Conservation (phyloP, 2,113 vertebrate genomes). For the Myrmecobius fasciatus region DNA sequence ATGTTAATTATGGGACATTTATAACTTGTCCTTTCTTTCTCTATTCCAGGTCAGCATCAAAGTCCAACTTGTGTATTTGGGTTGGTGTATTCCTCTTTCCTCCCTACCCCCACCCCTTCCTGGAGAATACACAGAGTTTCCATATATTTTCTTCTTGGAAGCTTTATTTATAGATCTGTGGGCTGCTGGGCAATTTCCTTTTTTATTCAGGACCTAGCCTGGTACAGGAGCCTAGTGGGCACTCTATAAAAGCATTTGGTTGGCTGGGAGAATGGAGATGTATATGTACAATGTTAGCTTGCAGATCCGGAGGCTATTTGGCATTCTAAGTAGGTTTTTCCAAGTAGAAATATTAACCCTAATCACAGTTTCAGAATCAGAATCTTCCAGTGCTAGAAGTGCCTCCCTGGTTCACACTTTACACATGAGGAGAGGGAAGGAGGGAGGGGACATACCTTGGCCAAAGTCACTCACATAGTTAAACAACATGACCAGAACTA, state of each 20-base stretch:
- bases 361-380: background rate
- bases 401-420: background rate
- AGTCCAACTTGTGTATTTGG: background rate
- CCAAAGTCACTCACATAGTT: background rate
- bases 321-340: background rate
- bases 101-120: background rate
- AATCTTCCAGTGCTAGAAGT: background rate
- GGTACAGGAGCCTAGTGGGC: conserved; percentile 2
- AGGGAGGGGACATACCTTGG: background rate
- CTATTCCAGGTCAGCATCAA: background rate
- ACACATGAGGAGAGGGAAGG: background rate
- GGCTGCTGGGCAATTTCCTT: background rate
- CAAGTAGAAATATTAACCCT: background rate
- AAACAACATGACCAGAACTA: background rate
- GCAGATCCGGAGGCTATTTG: background rate
- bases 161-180: background rate
- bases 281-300: background rate
- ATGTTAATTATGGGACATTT: background rate
- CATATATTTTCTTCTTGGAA: background rate
- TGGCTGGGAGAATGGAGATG: background rate
- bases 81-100: background rate
- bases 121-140: background rate
- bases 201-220: background rate
- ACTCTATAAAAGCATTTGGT: background rate
- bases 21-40: background rate